Evolutionary conservation across 1,140 invertebrate genomes (phyloP).

Genomic region (Monochamus saltuarius): DNA sequence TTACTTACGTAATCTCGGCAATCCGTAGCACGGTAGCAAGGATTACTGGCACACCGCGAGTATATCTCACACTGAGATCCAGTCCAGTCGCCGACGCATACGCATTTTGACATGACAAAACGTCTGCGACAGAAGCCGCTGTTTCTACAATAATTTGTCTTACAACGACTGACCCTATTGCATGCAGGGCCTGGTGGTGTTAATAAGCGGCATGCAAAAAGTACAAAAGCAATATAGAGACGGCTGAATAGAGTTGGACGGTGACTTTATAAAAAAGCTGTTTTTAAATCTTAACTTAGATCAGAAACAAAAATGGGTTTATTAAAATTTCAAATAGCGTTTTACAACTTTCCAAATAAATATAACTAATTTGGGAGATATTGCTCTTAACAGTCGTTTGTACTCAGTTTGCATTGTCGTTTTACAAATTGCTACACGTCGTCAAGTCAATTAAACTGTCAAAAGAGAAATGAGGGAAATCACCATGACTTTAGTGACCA

Average conservation of each 20-base stretch:
- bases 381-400: too few species aligned
- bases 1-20: constrained; percentile 65
- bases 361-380: too few species aligned
- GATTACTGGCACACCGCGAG: constrained; percentile 56
- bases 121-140: constrained; percentile 61
- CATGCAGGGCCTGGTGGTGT: constrained; percentile 62
- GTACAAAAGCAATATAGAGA: too few species aligned
- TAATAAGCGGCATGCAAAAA: constrained; percentile 52
- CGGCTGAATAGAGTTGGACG: too few species aligned
- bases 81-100: constrained; percentile 60
- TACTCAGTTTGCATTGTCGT: too few species aligned
- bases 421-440: too few species aligned
- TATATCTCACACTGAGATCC: constrained; percentile 55
- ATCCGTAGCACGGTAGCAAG: constrained; percentile 59
- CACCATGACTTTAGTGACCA: too few species aligned
- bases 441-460: too few species aligned
- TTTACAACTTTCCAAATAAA: too few species aligned
- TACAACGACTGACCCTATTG: constrained; percentile 55
- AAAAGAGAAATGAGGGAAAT: too few species aligned
- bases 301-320: background rate
- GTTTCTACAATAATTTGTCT: constrained; percentile 60
- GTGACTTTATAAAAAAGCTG: too few species aligned
- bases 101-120: constrained; percentile 54
- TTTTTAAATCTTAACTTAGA: too few species aligned
- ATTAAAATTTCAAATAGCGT: background rate